Percentiles rank a stretch among this genome's conserved stretches.
These are phyloP conservation scores for Urechis unicinctus DNA, from an alignment of 2,888 invertebrate species.

Conservation along the genomic window DNA sequence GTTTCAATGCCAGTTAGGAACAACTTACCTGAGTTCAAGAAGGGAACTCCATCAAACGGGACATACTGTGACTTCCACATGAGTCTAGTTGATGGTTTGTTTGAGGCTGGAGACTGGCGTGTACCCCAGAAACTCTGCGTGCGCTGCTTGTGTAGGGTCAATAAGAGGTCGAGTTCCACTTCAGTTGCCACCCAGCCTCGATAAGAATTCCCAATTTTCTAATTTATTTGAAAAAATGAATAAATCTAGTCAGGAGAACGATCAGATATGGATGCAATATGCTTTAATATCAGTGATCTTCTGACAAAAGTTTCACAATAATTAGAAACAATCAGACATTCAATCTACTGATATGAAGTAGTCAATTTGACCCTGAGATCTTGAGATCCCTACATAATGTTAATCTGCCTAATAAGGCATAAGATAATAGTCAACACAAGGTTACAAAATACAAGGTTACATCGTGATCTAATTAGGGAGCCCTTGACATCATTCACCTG, in stretches of 20 bases:
- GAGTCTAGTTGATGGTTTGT: conserved; percentile 44
- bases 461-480: neutral
- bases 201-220: conserved; percentile 49
- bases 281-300: too few species aligned
- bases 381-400: too few species aligned
- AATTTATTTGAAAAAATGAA: conserved; percentile 2
- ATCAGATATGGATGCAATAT: too few species aligned
- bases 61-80: conserved; percentile 53
- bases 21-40: conserved; percentile 43
- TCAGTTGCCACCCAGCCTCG: conserved; percentile 49
- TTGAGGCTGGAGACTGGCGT: conserved; percentile 46
- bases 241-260: neutral
- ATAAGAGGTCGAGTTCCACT: conserved; percentile 43
- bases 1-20: neutral
- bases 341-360: too few species aligned
- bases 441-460: neutral
- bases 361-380: too few species aligned
- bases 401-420: too few species aligned
- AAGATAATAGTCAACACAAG: too few species aligned
- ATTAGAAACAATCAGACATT: too few species aligned
- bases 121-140: conserved; percentile 50
- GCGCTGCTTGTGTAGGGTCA: conserved; percentile 49
- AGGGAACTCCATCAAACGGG: conserved; percentile 50
- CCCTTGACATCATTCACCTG: conserved; percentile 27
- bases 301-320: too few species aligned